Conservation (phyloP, 2,888 invertebrate genomes). For the Galerucella pusilla region DNA sequence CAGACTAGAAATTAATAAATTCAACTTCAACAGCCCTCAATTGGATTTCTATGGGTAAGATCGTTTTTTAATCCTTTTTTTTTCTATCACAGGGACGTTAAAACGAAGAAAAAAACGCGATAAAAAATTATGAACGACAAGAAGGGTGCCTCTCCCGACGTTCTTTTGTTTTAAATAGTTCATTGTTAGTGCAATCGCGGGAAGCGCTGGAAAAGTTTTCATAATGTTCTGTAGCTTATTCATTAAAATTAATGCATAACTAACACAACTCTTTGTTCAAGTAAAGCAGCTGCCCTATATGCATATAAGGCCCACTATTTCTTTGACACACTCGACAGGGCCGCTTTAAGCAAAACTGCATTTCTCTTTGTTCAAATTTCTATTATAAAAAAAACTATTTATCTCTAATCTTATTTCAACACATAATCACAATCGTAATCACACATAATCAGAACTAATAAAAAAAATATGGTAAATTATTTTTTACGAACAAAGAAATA, state of each 20-base stretch:
- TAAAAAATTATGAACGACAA: slow-evolving; percentile 47
- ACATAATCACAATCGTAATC: too few relatives aligned
- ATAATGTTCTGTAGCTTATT: slow-evolving; percentile 50
- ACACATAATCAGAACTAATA: too few relatives aligned
- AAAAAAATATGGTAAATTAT: too few relatives aligned
- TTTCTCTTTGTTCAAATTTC: background rate
- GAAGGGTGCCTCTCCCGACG: slow-evolving; percentile 46
- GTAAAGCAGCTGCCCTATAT: slow-evolving; percentile 34
- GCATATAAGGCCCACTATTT: slow-evolving; percentile 34
- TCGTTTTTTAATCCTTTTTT: slow-evolving; percentile 38
- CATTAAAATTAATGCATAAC: slow-evolving; percentile 58
- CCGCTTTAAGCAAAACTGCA: background rate
- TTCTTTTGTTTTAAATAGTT: slow-evolving; percentile 52
- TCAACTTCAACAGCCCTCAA: slow-evolving; percentile 44
- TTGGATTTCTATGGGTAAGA: slow-evolving; percentile 42
- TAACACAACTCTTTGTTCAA: slow-evolving; percentile 45
- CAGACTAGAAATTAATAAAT: slow-evolving; percentile 46
- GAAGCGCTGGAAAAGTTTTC: slow-evolving; percentile 46
- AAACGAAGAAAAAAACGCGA: slow-evolving; percentile 46
- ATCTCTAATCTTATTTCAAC: too few relatives aligned
- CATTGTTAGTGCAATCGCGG: slow-evolving; percentile 50
- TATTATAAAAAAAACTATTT: too few relatives aligned
- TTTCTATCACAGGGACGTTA: slow-evolving; percentile 39
- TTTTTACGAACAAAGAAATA: too few relatives aligned
- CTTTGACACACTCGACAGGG: slow-evolving; percentile 6